Conservation (phyloP, 2,888 invertebrate genomes). For the Brenthis daphne region DNA sequence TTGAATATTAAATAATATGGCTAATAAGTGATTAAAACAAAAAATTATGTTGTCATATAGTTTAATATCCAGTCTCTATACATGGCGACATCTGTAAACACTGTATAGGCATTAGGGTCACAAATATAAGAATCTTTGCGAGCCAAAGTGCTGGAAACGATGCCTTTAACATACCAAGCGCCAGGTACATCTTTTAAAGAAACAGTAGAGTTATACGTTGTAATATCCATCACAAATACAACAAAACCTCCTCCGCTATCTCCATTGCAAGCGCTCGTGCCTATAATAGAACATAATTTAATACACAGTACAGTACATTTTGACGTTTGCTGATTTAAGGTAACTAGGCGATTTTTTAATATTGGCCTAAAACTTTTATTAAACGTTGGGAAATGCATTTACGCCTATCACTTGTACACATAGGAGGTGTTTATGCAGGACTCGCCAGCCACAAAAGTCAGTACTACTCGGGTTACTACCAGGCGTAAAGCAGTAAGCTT, state of each 20-base stretch:
- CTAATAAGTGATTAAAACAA: no score
- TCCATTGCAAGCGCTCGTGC: constrained; percentile 75
- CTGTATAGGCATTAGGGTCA: constrained; percentile 63
- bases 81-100: constrained; percentile 68
- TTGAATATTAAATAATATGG: no score
- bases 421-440: no score
- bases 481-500: no score
- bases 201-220: constrained; percentile 26
- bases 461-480: no score
- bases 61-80: constrained; percentile 51
- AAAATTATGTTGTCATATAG: constrained; percentile 33
- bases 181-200: constrained; percentile 43
- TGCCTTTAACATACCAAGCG: constrained; percentile 52
- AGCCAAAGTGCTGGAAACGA: constrained; percentile 51
- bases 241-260: constrained; percentile 76
- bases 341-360: no score
- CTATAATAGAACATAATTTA: constrained; percentile 42
- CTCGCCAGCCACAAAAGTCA: no score
- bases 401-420: no score
- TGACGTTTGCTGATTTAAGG: no score
- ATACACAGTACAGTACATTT: no score
- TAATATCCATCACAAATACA: constrained; percentile 53
- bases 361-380: no score
- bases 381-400: no score
- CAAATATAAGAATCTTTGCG: constrained; percentile 53